phyloP scores from a whole-genome alignment of 2,888 invertebrate species.

The Heliconius sara region DNA sequence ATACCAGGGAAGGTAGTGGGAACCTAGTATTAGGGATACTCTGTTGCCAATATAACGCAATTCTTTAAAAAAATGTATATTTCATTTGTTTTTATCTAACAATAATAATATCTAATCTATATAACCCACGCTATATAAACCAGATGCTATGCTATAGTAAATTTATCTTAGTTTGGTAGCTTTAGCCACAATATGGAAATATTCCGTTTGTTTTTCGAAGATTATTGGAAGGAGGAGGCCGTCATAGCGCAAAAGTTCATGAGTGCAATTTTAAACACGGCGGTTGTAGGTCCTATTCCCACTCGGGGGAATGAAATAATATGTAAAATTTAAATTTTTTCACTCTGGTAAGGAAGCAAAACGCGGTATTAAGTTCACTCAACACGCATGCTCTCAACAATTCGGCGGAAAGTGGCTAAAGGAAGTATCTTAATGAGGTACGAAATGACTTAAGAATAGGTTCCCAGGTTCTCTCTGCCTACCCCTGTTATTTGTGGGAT shows the following conservation, averaged over 20 bases:
- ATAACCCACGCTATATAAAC: too few species aligned
- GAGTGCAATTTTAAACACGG: neutral
- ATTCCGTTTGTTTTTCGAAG: too few species aligned
- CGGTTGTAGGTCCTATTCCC: neutral
- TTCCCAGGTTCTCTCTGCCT: neutral
- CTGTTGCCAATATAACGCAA: neutral
- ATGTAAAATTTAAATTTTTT: neutral
- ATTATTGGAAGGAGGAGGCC: too few species aligned
- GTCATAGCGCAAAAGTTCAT: neutral
- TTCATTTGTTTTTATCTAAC: too few species aligned
- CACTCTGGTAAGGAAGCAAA: neutral
- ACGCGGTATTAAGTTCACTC: neutral
- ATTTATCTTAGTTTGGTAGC: too few species aligned
- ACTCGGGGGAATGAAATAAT: neutral
- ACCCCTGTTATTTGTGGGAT: neutral
- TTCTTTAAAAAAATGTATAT: too few species aligned
- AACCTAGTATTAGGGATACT: neutral
- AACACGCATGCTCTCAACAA: neutral
- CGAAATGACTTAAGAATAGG: too few species aligned
- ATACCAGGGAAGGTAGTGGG: neutral
- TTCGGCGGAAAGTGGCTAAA: neutral
- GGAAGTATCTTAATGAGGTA: too few species aligned
- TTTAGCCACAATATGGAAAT: too few species aligned
- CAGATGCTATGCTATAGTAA: too few species aligned
- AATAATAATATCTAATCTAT: too few species aligned